Conservation (phyloP, 2,888 invertebrate genomes). For the Keiferia lycopersicella region DNA sequence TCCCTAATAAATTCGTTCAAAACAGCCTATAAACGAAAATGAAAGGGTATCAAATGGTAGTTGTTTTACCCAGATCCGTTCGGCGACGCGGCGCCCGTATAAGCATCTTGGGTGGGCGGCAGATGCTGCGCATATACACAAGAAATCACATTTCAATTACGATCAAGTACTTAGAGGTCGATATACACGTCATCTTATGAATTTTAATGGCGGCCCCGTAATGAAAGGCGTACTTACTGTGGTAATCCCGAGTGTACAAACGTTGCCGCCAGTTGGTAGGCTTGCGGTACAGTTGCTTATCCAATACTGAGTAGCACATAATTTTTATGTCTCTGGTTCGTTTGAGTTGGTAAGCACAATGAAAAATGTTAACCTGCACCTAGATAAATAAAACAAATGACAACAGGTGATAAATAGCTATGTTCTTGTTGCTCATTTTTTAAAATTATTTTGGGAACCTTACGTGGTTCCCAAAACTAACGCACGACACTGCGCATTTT, state of each 20-base stretch:
- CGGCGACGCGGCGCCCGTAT: not conserved
- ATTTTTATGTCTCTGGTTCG: not conserved
- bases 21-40: slow-evolving; percentile 49
- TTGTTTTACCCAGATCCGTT: slow-evolving; percentile 4
- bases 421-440: no score
- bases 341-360: not conserved
- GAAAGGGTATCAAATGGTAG: slow-evolving; percentile 40
- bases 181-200: slow-evolving; percentile 58
- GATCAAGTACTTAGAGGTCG: slow-evolving; percentile 53
- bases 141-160: slow-evolving; percentile 63
- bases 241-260: slow-evolving; percentile 16
- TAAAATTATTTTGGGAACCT: no score
- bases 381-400: no score
- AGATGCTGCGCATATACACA: slow-evolving; percentile 51
- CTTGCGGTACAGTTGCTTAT: not conserved
- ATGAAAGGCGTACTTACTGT: slow-evolving; percentile 30
- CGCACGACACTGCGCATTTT: no score
- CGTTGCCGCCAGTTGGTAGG: not conserved
- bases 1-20: slow-evolving; percentile 44
- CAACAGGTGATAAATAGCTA: no score
- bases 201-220: slow-evolving; percentile 51
- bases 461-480: no score
- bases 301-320: not conserved
- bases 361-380: no score
- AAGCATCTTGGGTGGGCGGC: slow-evolving; percentile 62